These are phyloP conservation scores for Hassar affinis DNA, from an alignment of 2,113 vertebrate species.

Conservation along the genomic window DNA sequence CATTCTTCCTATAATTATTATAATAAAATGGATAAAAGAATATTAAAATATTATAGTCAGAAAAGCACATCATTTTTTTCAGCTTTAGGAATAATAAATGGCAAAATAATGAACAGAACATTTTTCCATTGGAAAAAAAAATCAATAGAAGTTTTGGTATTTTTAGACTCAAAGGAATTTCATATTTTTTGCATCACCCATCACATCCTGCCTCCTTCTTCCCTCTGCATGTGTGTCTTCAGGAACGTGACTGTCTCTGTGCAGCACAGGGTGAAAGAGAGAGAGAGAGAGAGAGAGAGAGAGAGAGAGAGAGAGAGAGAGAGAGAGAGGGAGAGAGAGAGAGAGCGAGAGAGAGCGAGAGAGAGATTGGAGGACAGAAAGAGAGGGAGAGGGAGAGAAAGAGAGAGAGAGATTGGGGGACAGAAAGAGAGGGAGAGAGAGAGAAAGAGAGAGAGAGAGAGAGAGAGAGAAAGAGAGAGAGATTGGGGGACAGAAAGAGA, in stretches of 20 bases:
- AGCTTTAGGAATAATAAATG: too few relatives aligned
- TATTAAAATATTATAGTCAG: neutral
- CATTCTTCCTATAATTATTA: too few relatives aligned
- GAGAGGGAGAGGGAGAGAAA: too few relatives aligned
- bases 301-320: conserved; percentile 1
- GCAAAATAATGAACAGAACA: neutral
- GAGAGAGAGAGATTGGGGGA: too few relatives aligned
- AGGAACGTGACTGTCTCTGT: neutral
- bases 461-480: neutral
- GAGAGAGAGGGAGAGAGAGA: neutral
- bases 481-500: too few relatives aligned
- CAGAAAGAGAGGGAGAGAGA: neutral
- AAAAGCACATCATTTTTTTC: too few relatives aligned
- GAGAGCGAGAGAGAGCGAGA: too few relatives aligned
- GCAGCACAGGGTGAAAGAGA: neutral
- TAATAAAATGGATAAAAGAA: too few relatives aligned
- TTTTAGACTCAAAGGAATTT: conserved; percentile 13
- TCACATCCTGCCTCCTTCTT: neutral
- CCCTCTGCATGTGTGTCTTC: neutral
- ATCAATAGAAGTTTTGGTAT: neutral
- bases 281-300: neutral
- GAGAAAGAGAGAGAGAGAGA: neutral
- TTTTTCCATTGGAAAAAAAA: neutral
- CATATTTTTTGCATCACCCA: conserved; percentile 24
- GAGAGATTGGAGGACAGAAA: too few relatives aligned